Evolutionary conservation across 1,140 invertebrate genomes (phyloP).

Genomic region (Drosophila melanica): DNA sequence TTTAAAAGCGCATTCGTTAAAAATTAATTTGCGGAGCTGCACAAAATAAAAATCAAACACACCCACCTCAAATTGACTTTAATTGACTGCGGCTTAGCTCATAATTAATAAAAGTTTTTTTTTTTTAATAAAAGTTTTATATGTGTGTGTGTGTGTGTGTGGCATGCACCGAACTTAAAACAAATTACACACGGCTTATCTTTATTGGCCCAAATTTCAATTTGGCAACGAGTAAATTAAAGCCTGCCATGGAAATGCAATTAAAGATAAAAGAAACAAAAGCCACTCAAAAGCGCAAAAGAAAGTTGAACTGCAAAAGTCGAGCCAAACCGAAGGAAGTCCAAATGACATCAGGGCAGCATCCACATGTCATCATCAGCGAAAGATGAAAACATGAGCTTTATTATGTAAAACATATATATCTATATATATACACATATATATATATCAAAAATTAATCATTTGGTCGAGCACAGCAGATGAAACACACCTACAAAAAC

Average conservation of each 20-base stretch:
- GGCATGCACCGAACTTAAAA: slow-evolving; percentile 34
- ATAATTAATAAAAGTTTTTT: slow-evolving; percentile 37
- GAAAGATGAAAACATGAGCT: slow-evolving; percentile 23
- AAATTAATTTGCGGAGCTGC: slow-evolving; percentile 21
- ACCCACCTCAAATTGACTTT: slow-evolving; percentile 57
- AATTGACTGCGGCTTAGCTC: slow-evolving; percentile 44
- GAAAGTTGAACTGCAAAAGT: slow-evolving; percentile 34
- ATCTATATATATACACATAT: slow-evolving; percentile 3
- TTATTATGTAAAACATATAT: slow-evolving; percentile 32
- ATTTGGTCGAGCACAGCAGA: slow-evolving; percentile 45
- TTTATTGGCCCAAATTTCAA: slow-evolving; percentile 73
- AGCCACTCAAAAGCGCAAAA: slow-evolving; percentile 42
- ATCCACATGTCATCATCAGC: slow-evolving; percentile 33
- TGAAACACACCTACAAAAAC: slow-evolving; percentile 56
- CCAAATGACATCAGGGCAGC: slow-evolving; percentile 28
- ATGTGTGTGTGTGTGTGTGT: neutral
- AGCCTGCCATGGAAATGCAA: slow-evolving; percentile 63
- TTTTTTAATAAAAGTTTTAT: neutral
- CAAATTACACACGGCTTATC: slow-evolving; percentile 70
- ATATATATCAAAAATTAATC: slow-evolving; percentile 56
- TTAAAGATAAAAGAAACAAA: slow-evolving; percentile 68
- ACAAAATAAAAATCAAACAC: slow-evolving; percentile 32
- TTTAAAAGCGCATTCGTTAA: slow-evolving; percentile 44
- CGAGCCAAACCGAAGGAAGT: slow-evolving; percentile 1
- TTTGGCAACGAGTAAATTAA: slow-evolving; percentile 71